Percentiles rank a stretch among this genome's conserved stretches.
Evolutionary conservation across 1,140 invertebrate genomes (phyloP).

Genomic region (Musca vetustissima): DNA sequence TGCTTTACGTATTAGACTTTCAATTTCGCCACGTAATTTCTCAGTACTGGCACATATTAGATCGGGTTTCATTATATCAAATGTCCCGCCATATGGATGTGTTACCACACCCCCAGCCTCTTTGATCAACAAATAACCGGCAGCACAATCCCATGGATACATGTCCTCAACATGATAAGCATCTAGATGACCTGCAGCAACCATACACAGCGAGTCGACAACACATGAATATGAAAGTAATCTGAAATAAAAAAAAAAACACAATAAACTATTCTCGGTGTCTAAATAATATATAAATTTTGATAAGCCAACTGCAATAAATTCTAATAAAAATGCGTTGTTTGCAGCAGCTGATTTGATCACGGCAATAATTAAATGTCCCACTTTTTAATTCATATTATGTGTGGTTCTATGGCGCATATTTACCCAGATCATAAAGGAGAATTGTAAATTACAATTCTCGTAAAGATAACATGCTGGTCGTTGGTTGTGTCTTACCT

Average conservation of each 20-base stretch:
- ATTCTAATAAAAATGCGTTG: too few relatives aligned
- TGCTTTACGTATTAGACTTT: conserved; percentile 43
- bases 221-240: conserved; percentile 46
- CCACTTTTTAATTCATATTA: too few relatives aligned
- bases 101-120: conserved; percentile 71
- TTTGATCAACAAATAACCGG: conserved; percentile 69
- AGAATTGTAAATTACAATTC: too few relatives aligned
- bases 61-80: conserved; percentile 67
- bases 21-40: conserved; percentile 41
- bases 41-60: conserved; percentile 65
- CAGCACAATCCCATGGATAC: conserved; percentile 73
- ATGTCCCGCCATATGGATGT: conserved; percentile 60
- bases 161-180: conserved; percentile 74
- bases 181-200: conserved; percentile 73
- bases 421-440: too few relatives aligned
- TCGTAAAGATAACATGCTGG: too few relatives aligned
- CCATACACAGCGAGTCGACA: conserved; percentile 65
- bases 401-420: too few relatives aligned
- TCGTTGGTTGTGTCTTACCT: conserved; percentile 36
- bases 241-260: conserved; percentile 29
- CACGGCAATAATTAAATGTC: too few relatives aligned
- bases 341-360: too few relatives aligned
- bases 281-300: too few relatives aligned
- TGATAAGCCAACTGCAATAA: too few relatives aligned
- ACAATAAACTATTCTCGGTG: too few relatives aligned